These are phyloP conservation scores for Stegana nigrithorax DNA, from an alignment of 2,888 invertebrate genomes.

Conservation along the genomic window DNA sequence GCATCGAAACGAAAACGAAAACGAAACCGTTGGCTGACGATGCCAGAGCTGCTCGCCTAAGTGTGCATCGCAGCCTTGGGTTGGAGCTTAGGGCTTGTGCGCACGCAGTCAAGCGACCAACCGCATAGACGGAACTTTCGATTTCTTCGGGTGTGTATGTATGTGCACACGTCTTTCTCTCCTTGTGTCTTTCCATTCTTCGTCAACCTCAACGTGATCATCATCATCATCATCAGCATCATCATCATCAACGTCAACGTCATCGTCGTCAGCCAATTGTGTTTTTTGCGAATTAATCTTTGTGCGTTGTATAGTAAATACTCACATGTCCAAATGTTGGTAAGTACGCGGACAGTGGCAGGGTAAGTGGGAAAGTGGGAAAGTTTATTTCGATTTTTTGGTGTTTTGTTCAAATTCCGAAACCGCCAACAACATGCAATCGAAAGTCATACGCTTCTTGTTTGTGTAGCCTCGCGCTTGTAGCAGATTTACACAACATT, in stretches of 20 bases:
- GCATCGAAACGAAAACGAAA: constrained; percentile 45
- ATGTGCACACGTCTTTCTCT: too few relatives aligned
- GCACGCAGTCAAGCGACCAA: constrained; percentile 10
- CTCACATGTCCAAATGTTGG: too few relatives aligned
- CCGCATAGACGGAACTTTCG: constrained; percentile 50
- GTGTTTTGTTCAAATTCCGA: constrained; percentile 11
- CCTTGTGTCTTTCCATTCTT: constrained; percentile 29
- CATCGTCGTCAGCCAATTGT: neutral
- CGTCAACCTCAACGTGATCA: constrained; percentile 37
- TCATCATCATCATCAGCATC: constrained; percentile 3
- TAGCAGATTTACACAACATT: neutral
- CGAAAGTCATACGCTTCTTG: constrained; percentile 14
- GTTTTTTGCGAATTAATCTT: too few relatives aligned
- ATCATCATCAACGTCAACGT: constrained; percentile 49
- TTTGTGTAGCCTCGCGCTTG: neutral
- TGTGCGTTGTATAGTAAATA: too few relatives aligned
- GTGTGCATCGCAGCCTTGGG: neutral
- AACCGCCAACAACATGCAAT: constrained; percentile 27
- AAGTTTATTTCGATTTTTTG: neutral
- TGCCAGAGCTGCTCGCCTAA: neutral
- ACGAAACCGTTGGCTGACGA: constrained; percentile 39
- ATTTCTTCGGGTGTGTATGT: constrained; percentile 44
- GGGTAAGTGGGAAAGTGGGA: too few relatives aligned
- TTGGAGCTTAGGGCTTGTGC: neutral
- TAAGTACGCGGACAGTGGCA: too few relatives aligned